Evolutionary conservation across 64 coral and sea anemone species (phyloP), one percentile per base, ranked within the genome.

Genomic region (Actinia tenebrosa): DNA sequence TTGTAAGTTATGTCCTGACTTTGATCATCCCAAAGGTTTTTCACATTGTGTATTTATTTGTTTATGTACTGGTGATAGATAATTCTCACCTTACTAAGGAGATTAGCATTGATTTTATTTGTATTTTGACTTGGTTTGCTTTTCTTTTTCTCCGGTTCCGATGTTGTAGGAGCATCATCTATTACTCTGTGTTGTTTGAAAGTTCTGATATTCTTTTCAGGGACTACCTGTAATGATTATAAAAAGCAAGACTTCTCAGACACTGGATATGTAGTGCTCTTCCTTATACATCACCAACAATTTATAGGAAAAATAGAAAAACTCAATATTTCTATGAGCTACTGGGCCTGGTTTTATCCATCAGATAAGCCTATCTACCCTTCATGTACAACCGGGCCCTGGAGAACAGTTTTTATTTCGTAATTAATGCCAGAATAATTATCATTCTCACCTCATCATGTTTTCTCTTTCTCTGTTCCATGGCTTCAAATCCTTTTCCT

Each of bases 401-500:
- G 30, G 30, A 37, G 30, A 37, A 37, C 30, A 37, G 30, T 37
- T 37, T 37, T 37, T 37, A 37, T 37, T 37, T 37, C 1, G 30
- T 37, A 37, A 37, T 37, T 37, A 1, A 37, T 37, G 1, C 1
- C 30, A 37, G 1, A 37, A 37, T 37, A 11, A 58, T 14, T 44
- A 5, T 45, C 85, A 68, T 61, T 64, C 42, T 13, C 17, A 72
- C 63, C 22, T 71, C 43, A 62, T 25, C 42, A 86, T 86, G 20
- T 47, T 99, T 95, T 80, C 59, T 25, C 77, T 95, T 98, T 58
- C 77, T 92, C 62, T 92, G 69, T 64, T 90, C 90, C 54, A 98
- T 98, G 26, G 96, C 96, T 89, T 90, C 88, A 79, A 99, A 89
- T 80, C 86, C 90, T 92, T 99, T 99, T 53, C 93, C 91, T 81